Evolutionary conservation across 2,888 invertebrate species (phyloP).

Genomic region (Tachystola acroxantha): DNA sequence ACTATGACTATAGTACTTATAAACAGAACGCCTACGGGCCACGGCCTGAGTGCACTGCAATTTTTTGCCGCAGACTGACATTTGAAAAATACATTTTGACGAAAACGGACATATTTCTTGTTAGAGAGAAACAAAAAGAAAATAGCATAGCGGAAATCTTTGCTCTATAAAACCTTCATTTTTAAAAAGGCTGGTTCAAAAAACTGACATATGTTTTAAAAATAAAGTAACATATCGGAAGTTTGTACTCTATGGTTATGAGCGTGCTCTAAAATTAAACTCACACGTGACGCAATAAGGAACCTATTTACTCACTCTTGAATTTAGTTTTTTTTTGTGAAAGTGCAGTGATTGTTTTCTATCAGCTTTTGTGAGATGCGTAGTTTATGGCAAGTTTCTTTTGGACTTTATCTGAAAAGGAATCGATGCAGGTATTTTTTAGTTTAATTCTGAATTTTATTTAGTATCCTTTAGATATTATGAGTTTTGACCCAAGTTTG

Average conservation of each 20-base stretch:
- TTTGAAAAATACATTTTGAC: conserved; percentile 77
- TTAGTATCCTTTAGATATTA: too few species aligned
- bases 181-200: too few species aligned
- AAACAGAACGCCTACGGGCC: conserved; percentile 65
- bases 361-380: conserved; percentile 39
- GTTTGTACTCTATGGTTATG: conserved; percentile 6
- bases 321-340: conserved; percentile 11
- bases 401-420: conserved; percentile 31
- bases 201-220: conserved; percentile 63
- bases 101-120: conserved; percentile 68
- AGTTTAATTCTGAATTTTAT: neutral
- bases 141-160: conserved; percentile 1
- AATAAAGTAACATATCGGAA: conserved; percentile 1
- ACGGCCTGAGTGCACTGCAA: conserved; percentile 55
- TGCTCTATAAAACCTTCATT: too few species aligned
- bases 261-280: conserved; percentile 13
- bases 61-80: conserved; percentile 68
- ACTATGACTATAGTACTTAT: conserved; percentile 61
- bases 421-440: conserved; percentile 57
- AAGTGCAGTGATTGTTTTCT: conserved; percentile 32
- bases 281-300: conserved; percentile 19
- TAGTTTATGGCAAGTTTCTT: conserved; percentile 25
- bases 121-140: conserved; percentile 3
- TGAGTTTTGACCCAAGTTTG: too few species aligned
- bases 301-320: neutral